A percentile compares a stretch with the other conserved stretches of the same genome.
Conservation (phyloP, 2,113 vertebrate species). For the Oreotrochilus melanogaster region DNA sequence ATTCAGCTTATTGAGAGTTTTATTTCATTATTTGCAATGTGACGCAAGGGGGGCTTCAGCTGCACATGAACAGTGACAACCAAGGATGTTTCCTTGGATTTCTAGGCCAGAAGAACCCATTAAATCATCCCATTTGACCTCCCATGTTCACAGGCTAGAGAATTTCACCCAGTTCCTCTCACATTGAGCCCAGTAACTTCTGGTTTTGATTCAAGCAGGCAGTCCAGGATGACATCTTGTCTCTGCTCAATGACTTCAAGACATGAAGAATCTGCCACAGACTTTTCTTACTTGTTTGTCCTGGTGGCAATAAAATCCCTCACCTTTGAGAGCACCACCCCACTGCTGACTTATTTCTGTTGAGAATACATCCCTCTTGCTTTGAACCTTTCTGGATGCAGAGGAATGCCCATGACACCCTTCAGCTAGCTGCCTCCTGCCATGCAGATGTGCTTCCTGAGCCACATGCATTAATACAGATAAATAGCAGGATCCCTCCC, state of each 20-base stretch:
- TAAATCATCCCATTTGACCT: background rate
- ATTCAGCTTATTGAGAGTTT: constrained; percentile 62
- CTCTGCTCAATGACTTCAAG: background rate
- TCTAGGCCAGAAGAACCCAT: background rate
- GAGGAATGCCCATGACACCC: fast-evolving
- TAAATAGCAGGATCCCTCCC: background rate
- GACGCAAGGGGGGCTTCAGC: background rate
- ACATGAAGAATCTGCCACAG: background rate
- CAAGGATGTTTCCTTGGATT: background rate
- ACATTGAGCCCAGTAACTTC: background rate
- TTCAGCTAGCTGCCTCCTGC: background rate
- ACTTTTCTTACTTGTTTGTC: background rate
- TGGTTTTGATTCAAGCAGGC: background rate
- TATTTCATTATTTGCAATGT: constrained; percentile 10
- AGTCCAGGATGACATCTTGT: background rate
- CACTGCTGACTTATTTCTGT: background rate
- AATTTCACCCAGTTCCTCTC: background rate
- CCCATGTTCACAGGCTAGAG: background rate
- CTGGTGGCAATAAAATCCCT: background rate
- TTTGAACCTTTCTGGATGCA: background rate
- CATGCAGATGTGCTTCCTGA: background rate
- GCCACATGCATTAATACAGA: fast-evolving
- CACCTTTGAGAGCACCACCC: background rate
- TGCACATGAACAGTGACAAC: background rate
- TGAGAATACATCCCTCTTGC: background rate